Evolutionary conservation across 2,113 vertebrate genomes (phyloP), one percentile per base, ranked within the genome.

Genomic region (Cyprinodon variegatus): DNA sequence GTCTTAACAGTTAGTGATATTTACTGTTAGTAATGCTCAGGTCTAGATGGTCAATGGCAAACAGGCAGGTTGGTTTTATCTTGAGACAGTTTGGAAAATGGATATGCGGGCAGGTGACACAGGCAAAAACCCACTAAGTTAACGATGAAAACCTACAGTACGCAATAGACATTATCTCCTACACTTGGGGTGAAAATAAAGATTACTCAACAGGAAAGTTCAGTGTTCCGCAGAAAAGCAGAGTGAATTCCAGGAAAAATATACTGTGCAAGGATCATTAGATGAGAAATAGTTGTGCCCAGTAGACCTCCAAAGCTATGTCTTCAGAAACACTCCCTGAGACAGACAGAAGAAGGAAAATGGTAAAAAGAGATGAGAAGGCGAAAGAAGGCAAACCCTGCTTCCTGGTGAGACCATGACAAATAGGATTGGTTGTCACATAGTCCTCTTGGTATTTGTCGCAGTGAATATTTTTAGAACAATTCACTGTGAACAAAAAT

Each of bases 221-320:
- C 37, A 62, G 14, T 11, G 29, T 37, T 36, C 22, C 37, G 61
- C 22, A 36, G 29, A 62, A 39, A 37, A 63, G 12, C 9, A 15
- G 13, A 63, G 14, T 38, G 37, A 63, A 6, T 17, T 37, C 61
- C 61, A 63, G 61, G 15, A 15, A 39, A 14, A 37, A 38, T 37
- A 3, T 38, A 15, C 12, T 29, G 61, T 15, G 60, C 11, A 61
- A 11, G 11, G 37, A 63, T 60, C 2, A 22, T n/a, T 29, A 60
- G n/a, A 29, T 63, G 61, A 63, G 14, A 63, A 63, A 39, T 36
- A 62, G 61, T 13, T 63, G 14, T 63, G 61, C 61, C 61, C 38
- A 14, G n/a, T 29, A 60, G n/a, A 60, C 57, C 10, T 9, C 57
- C 13, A 38, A 17, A 63, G 4, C 61, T 37, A 39, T 15, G 36